Evolutionary conservation across 2,113 vertebrate species (phyloP).

Genomic region (Progne subis): DNA sequence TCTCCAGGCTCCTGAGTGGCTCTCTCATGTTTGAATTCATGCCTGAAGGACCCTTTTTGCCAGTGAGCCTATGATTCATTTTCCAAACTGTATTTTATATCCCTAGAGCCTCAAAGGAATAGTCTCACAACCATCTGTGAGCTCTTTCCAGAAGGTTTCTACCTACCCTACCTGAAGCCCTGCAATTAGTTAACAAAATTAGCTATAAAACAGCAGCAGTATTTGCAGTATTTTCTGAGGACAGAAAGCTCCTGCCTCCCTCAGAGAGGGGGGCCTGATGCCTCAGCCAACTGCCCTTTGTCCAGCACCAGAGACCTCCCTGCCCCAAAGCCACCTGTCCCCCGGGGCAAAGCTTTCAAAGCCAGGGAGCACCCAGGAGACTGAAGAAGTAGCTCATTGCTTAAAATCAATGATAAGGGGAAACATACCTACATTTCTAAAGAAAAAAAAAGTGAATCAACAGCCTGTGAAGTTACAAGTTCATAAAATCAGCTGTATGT

Average conservation of each 20-base stretch:
- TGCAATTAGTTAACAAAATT: background rate
- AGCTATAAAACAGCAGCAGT: background rate
- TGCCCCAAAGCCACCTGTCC: background rate
- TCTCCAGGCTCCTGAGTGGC: background rate
- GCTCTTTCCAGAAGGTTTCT: background rate
- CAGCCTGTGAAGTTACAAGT: background rate
- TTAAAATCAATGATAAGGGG: background rate
- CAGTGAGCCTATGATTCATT: background rate
- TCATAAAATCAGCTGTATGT: background rate
- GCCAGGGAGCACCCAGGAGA: background rate
- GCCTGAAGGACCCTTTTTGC: background rate
- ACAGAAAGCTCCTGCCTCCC: background rate
- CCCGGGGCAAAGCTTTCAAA: accelerated
- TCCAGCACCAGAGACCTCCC: background rate
- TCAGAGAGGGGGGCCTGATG: background rate
- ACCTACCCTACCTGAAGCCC: background rate
- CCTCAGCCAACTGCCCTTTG: accelerated
- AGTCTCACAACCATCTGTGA: background rate
- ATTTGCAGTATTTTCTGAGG: background rate
- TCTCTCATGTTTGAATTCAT: background rate
- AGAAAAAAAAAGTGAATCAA: background rate
- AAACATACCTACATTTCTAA: background rate
- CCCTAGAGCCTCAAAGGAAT: background rate
- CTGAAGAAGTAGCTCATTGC: background rate
- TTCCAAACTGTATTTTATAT: background rate